Evolutionary conservation across 2,888 invertebrate genomes (phyloP).

Genomic region (Stratiomys singularior): DNA sequence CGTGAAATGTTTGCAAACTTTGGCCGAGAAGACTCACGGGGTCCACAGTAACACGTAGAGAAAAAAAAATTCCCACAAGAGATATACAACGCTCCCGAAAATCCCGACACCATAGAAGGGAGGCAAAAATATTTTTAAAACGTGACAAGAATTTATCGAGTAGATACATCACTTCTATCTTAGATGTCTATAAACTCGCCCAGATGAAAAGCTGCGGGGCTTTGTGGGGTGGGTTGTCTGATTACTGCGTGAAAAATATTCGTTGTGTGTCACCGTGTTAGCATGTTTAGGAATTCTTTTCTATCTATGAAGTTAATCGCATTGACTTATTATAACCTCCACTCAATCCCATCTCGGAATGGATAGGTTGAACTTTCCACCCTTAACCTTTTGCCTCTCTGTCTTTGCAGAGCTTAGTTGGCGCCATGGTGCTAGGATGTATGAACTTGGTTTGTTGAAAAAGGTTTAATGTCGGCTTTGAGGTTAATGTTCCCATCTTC

Average conservation of each 20-base stretch:
- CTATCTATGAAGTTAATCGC: slow-evolving; percentile 24
- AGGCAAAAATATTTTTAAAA: slow-evolving; percentile 61
- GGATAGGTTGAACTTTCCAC: background rate
- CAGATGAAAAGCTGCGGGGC: slow-evolving; percentile 26
- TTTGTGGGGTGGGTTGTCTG: background rate
- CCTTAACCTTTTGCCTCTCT: slow-evolving; percentile 17
- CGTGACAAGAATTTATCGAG: slow-evolving; percentile 63
- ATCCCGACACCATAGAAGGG: slow-evolving; percentile 12
- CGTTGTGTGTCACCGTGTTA: slow-evolving; percentile 17
- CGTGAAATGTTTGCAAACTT: background rate
- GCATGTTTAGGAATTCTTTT: slow-evolving; percentile 8
- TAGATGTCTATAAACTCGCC: slow-evolving; percentile 45
- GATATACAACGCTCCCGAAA: slow-evolving; percentile 36
- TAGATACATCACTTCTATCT: slow-evolving; percentile 50
- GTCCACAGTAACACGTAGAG: background rate
- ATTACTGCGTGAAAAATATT: slow-evolving; percentile 23
- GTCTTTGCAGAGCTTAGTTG: background rate
- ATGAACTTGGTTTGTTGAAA: too few species aligned
- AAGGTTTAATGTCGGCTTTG: too few species aligned
- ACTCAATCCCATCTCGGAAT: background rate
- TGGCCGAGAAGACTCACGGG: background rate
- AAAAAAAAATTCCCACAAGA: slow-evolving; percentile 29
- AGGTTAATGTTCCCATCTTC: too few species aligned
- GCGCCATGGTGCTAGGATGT: too few species aligned
- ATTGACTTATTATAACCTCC: slow-evolving; percentile 5